Evolutionary conservation across 2,113 vertebrate genomes (phyloP).

Genomic region (Formicarius rufipectus): DNA sequence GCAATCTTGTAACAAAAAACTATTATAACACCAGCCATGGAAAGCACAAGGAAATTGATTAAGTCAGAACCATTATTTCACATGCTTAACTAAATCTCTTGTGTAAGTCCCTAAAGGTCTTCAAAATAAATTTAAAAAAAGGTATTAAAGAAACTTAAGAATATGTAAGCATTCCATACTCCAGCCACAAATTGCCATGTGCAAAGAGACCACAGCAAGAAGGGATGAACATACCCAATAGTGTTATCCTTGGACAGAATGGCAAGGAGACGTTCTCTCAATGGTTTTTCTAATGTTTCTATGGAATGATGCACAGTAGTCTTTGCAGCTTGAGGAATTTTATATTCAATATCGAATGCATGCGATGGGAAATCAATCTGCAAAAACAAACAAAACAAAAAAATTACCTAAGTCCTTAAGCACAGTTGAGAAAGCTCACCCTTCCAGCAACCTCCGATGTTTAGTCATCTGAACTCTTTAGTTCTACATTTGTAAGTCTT

Average conservation of each 20-base stretch:
- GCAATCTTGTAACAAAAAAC: not conserved
- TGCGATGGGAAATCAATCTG: slow-evolving; percentile 93
- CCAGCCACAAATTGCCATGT: not conserved
- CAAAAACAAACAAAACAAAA: not conserved
- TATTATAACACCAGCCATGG: not conserved
- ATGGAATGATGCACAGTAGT: slow-evolving; percentile 69
- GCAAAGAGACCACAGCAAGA: not conserved
- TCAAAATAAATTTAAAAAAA: not conserved
- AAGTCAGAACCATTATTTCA: not conserved
- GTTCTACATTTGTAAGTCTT: not conserved
- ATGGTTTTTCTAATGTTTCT: slow-evolving; percentile 84
- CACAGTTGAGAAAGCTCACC: not conserved
- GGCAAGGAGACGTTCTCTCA: slow-evolving; percentile 81
- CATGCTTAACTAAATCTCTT: not conserved
- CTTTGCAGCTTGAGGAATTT: slow-evolving; percentile 78
- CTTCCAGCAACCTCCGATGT: not conserved
- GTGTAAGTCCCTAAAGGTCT: not conserved
- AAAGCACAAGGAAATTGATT: not conserved
- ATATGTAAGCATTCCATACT: not conserved
- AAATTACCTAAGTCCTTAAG: not conserved
- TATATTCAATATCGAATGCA: slow-evolving; percentile 85
- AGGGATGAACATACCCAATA: slow-evolving; percentile 79
- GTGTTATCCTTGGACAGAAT: slow-evolving; percentile 85
- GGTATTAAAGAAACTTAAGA: not conserved
- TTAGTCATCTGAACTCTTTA: not conserved